Evolutionary conservation across 2,113 vertebrate species (phyloP), one percentile per base, ranked within the genome.

Genomic region (Xenus cinereus): DNA sequence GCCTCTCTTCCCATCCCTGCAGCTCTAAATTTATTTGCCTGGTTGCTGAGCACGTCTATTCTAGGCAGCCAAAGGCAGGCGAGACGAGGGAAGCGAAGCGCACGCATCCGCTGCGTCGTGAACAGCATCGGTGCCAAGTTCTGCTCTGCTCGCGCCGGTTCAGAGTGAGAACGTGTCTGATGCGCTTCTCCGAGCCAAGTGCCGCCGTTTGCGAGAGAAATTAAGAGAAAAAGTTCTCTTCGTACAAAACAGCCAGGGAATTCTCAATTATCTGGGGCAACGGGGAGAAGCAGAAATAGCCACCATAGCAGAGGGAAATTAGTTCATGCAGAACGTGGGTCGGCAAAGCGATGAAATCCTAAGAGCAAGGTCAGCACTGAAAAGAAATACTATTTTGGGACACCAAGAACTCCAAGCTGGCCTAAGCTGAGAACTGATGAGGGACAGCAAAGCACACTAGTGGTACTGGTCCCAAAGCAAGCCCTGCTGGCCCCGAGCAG

Each of bases 31-130:
- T 72, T 71, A 79, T 45, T 63, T 67, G 93, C 89, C 87, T 28
- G 79, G 59, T 76, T 85, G 87, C 90, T 85, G 84, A 91, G 85
- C 90, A 63, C 5, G 3, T 95, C 95, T 91, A 69, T 68, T 89
- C 82, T 60, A 46, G 76, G 94, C 94, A 86, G 78, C 63, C 75
- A 28, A 73, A 85, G 85, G 81, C 80, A 89, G 73, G 77, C 62
- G 28, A 91, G 81, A 69, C 9, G 51, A 84, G 81, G 73, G 92
- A 91, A 94, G 92, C 6, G 27, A 84, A 90, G 95, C 53, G 27
- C 90, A 63, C 21, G 78, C 77, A 87, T 39, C 78, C 66, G 63
- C 8, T 7, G 46, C 14, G 3, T 84, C 45, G 53, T 37, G 90
- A 97, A 56, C 32, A 17, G 23, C 56, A 3, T 26, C 35, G 1